Evolutionary conservation across 2,888 invertebrate genomes (phyloP).

Genomic region (Parochlus steinenii): DNA sequence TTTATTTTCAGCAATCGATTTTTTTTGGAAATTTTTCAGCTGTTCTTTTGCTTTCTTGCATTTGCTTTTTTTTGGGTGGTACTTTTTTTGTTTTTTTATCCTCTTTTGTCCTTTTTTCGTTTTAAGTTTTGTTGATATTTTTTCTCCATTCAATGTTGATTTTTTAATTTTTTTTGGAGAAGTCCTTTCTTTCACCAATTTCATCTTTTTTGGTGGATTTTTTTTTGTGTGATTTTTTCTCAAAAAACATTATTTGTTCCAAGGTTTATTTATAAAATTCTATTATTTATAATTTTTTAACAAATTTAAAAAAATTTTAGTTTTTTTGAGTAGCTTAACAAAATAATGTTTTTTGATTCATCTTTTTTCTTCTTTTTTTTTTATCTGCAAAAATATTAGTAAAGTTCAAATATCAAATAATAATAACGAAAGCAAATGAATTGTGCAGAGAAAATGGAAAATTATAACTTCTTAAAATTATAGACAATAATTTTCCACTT

Average conservation of each 20-base stretch:
- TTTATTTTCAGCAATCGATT: slow-evolving; percentile 5
- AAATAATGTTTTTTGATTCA: slow-evolving; percentile 18
- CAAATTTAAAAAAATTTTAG: slow-evolving; percentile 10
- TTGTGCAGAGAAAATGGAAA: too few relatives aligned
- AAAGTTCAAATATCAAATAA: too few relatives aligned
- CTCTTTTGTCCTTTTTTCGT: slow-evolving; percentile 20
- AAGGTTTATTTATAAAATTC: background rate
- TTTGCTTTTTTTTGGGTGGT: slow-evolving; percentile 18
- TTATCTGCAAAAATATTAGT: slow-evolving; percentile 11
- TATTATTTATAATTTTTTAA: slow-evolving; percentile 12
- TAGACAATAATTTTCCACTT: too few relatives aligned
- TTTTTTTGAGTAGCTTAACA: slow-evolving; percentile 19
- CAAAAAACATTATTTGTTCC: slow-evolving; percentile 12
- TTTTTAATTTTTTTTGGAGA: slow-evolving; percentile 14
- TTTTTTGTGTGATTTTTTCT: slow-evolving; percentile 8
- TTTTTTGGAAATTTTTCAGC: slow-evolving; percentile 15
- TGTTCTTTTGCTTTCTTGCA: slow-evolving; percentile 18
- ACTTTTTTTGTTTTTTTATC: slow-evolving; percentile 18
- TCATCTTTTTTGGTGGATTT: slow-evolving; percentile 12
- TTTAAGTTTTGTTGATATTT: slow-evolving; percentile 18
- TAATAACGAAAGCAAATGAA: too few relatives aligned
- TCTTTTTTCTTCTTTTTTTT: slow-evolving; percentile 14
- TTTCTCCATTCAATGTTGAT: slow-evolving; percentile 16
- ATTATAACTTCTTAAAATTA: too few relatives aligned
- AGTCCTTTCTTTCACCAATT: slow-evolving; percentile 12